Conservation (phyloP, 2,888 invertebrate species). For the Netelia fuscicornis region DNA sequence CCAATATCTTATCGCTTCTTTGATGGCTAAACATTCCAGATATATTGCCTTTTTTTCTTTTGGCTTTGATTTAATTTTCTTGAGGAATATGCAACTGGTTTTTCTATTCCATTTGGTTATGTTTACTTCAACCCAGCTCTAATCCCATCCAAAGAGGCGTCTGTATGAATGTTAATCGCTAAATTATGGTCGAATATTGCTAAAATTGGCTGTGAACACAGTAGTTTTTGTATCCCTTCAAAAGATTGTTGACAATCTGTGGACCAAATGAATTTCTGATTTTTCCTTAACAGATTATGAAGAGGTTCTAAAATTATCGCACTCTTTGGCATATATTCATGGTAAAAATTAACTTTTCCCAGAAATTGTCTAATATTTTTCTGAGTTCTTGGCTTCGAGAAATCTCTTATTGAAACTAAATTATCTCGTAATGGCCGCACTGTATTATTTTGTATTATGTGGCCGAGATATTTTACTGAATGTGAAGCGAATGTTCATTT, state of each 20-base stretch:
- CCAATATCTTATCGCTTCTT: no score
- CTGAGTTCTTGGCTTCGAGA: slow-evolving; percentile 8
- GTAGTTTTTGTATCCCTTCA: slow-evolving; percentile 8
- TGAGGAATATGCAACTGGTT: not conserved
- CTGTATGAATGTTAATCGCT: slow-evolving; percentile 31
- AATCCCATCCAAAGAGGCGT: slow-evolving; percentile 17
- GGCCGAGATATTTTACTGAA: slow-evolving; percentile 37
- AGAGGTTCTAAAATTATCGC: slow-evolving; percentile 3
- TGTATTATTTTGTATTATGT: slow-evolving; percentile 16
- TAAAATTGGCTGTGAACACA: slow-evolving; percentile 29
- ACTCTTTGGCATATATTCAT: not conserved
- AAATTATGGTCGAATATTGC: slow-evolving; percentile 23
- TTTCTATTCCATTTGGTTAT: slow-evolving; percentile 3
- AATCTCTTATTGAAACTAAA: not conserved
- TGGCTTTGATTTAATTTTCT: not conserved
- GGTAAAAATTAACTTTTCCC: no score
- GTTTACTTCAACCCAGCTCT: slow-evolving; percentile 19
- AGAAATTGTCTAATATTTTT: no score
- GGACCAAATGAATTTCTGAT: slow-evolving; percentile 14
- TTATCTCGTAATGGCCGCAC: slow-evolving; percentile 21
- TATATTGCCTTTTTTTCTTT: slow-evolving; percentile 3
- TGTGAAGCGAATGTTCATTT: slow-evolving; percentile 24
- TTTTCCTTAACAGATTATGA: slow-evolving; percentile 25
- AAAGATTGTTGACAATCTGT: slow-evolving; percentile 29
- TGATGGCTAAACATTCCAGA: no score